These are phyloP conservation scores for Diarsia dahlii DNA, from an alignment of 2,888 invertebrate species.

Conservation along the genomic window DNA sequence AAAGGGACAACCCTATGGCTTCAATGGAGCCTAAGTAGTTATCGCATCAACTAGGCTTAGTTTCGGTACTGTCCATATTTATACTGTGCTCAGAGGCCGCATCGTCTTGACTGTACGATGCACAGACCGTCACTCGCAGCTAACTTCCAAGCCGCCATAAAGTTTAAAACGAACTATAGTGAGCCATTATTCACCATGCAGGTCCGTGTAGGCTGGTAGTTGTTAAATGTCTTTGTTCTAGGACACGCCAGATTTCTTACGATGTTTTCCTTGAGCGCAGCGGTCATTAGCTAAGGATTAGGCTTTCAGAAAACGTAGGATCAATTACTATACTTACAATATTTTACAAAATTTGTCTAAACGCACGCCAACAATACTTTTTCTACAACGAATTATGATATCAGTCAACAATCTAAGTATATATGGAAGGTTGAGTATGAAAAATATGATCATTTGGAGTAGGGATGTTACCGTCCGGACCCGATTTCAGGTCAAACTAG, in stretches of 20 bases:
- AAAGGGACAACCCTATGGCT: no score
- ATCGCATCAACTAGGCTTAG: no score
- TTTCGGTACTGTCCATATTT: no score
- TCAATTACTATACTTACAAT: neutral
- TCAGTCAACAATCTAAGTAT: conserved; percentile 34
- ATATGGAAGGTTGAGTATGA: conserved; percentile 1
- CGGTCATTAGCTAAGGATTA: neutral
- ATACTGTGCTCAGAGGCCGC: no score
- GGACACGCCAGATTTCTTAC: neutral
- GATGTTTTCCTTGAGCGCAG: no score
- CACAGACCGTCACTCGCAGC: no score
- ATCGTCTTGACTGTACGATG: no score
- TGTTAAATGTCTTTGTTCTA: neutral
- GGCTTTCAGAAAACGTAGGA: conserved; percentile 3
- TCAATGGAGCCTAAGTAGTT: no score
- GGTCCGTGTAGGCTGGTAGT: neutral
- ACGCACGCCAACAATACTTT: conserved; percentile 9
- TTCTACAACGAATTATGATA: conserved; percentile 25
- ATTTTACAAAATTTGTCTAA: conserved; percentile 8
- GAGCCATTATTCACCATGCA: neutral
- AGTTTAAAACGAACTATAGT: neutral
- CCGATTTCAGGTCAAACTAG: no score
- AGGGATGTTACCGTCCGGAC: no score
- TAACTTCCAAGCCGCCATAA: neutral
- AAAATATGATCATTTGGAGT: conserved; percentile 13